phyloP scores from a whole-genome alignment of 2,888 invertebrate genomes.

The Noctua fimbriata region DNA sequence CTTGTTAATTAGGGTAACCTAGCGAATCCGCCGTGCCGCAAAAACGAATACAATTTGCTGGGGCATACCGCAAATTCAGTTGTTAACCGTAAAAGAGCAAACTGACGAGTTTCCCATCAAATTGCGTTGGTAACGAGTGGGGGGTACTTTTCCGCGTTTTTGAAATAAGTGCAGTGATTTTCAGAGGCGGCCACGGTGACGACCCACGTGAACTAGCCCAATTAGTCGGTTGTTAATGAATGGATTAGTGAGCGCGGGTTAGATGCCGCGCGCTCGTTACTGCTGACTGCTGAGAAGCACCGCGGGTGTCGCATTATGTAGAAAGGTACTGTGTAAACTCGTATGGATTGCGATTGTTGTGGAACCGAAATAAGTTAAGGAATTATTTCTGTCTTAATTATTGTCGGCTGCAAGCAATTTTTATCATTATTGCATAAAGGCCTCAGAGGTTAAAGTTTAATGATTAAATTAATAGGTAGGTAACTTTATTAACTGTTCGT shows the following conservation, averaged over 20 bases:
- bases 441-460: not conserved
- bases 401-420: not conserved
- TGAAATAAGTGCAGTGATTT: conserved; percentile 60
- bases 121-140: conserved; percentile 69
- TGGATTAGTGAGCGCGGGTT: conserved; percentile 70
- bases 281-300: conserved; percentile 53
- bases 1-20: conserved; percentile 55
- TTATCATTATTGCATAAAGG: not conserved
- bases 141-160: conserved; percentile 73
- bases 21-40: conserved; percentile 39
- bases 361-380: conserved; percentile 13
- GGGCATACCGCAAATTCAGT: conserved; percentile 63
- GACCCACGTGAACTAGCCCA: conserved; percentile 79
- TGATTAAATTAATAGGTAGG: not conserved
- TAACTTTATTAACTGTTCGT: not conserved
- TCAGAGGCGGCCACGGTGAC: conserved; percentile 70
- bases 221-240: conserved; percentile 80
- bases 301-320: conserved; percentile 63
- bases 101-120: conserved; percentile 71
- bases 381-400: conserved; percentile 14
- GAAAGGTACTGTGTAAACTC: conserved; percentile 46
- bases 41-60: conserved; percentile 62
- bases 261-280: conserved; percentile 57
- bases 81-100: conserved; percentile 64
- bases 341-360: conserved; percentile 26